Percentiles rank a stretch among this genome's conserved stretches.
Evolutionary conservation across 2,888 invertebrate species (phyloP).

Genomic region (Eumacrocentrus americanus): DNA sequence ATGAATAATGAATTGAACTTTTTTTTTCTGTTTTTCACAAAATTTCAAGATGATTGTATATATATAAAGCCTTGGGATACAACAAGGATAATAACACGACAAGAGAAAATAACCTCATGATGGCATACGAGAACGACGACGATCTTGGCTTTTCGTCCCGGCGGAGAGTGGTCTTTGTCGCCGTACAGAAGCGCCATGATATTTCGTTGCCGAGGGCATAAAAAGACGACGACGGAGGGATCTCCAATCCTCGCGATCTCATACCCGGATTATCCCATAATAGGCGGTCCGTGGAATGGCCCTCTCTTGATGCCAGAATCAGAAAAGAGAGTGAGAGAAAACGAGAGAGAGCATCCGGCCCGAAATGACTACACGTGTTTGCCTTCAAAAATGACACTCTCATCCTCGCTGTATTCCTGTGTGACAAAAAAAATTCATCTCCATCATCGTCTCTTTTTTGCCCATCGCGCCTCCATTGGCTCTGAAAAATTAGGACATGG

Average conservation of each 20-base stretch:
- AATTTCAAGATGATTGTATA: too few relatives aligned
- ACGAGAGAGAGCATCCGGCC: constrained; percentile 35
- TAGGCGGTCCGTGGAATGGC: constrained; percentile 38
- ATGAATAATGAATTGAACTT: too few relatives aligned
- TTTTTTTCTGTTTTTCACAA: too few relatives aligned
- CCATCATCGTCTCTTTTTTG: neutral
- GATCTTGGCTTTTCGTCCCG: too few relatives aligned
- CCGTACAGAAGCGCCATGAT: constrained; percentile 1
- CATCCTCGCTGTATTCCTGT: too few relatives aligned
- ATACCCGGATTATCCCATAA: constrained; percentile 40
- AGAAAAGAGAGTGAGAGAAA: neutral
- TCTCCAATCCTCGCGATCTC: constrained; percentile 37
- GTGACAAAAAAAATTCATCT: constrained; percentile 5
- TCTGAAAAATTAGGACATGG: constrained; percentile 11
- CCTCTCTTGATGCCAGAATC: neutral
- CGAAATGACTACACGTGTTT: constrained; percentile 44
- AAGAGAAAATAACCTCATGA: too few relatives aligned
- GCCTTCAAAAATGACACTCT: constrained; percentile 1
- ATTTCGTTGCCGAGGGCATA: constrained; percentile 23
- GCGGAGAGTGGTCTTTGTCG: constrained; percentile 12
- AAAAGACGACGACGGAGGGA: constrained; percentile 29
- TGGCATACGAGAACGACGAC: too few relatives aligned
- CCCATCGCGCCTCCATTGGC: neutral
- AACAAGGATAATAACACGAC: too few relatives aligned
- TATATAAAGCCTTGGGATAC: too few relatives aligned